Evolutionary conservation across 1,140 invertebrate genomes (phyloP).

Genomic region (honey bee (Apis mellifera)): Amel_HAv3.1 CM009934.2:6462501-6463000

Average conservation of each 20-base stretch:
- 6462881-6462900: not conserved
- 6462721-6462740: too few species aligned
- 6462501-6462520: slow-evolving; percentile 59
- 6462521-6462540: slow-evolving; percentile 64
- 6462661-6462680: too few species aligned
- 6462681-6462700: too few species aligned
- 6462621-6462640: not conserved
- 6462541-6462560: not conserved
- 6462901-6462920: not conserved
- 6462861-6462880: not conserved
- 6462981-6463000: not conserved
- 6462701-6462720: too few species aligned
- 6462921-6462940: not conserved
- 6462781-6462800: too few species aligned
- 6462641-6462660: not conserved
- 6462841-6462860: not conserved
- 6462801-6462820: too few species aligned
- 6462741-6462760: too few species aligned
- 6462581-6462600: slow-evolving; percentile 4
- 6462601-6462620: not conserved
- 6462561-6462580: not conserved
- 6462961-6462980: not conserved
- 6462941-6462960: not conserved
- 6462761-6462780: too few species aligned
- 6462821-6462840: too few species aligned